These are phyloP conservation scores for Mormyrops attenuatus DNA, from an alignment of 2,797 vertebrate genomes.

Conservation along the genomic window DNA sequence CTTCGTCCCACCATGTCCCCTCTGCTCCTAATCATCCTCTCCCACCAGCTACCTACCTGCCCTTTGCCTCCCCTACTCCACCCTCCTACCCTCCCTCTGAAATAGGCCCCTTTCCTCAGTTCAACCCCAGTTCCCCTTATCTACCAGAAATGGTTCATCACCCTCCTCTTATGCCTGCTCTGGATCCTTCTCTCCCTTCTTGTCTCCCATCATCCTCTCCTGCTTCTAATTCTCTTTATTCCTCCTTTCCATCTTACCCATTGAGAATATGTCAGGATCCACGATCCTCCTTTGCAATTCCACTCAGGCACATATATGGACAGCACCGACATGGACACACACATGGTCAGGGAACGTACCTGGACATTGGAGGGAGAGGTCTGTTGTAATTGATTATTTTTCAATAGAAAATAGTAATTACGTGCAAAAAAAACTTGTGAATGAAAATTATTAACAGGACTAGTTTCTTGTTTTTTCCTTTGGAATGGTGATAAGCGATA, in stretches of 20 bases:
- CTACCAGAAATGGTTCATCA: constrained; percentile 59
- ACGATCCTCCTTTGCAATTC: constrained; percentile 66
- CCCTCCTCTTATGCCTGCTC: constrained; percentile 46
- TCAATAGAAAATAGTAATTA: not conserved
- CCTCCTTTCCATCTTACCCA: constrained; percentile 65
- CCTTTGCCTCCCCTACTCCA: constrained; percentile 36
- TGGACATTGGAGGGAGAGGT: constrained; percentile 54
- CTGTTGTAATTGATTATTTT: constrained; percentile 45
- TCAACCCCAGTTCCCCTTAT: constrained; percentile 51
- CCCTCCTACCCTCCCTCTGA: constrained; percentile 48
- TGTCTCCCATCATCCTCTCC: constrained; percentile 39
- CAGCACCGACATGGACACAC: constrained; percentile 69
- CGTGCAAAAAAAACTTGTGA: not conserved
- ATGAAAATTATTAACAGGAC: not conserved
- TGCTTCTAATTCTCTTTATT: constrained; percentile 49
- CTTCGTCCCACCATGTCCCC: constrained; percentile 36
- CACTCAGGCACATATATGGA: constrained; percentile 72
- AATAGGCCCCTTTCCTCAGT: constrained; percentile 49
- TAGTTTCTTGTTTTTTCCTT: not conserved
- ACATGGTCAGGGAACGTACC: constrained; percentile 68
- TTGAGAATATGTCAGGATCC: constrained; percentile 66
- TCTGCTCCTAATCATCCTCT: constrained; percentile 33
- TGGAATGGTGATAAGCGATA: not conserved
- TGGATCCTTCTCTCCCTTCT: constrained; percentile 47
- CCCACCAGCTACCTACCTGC: constrained; percentile 35